Percentiles rank a stretch among this genome's conserved stretches.
Conservation (phyloP, 1,140 invertebrate genomes). For the Bombus haemorrhoidalis region DNA sequence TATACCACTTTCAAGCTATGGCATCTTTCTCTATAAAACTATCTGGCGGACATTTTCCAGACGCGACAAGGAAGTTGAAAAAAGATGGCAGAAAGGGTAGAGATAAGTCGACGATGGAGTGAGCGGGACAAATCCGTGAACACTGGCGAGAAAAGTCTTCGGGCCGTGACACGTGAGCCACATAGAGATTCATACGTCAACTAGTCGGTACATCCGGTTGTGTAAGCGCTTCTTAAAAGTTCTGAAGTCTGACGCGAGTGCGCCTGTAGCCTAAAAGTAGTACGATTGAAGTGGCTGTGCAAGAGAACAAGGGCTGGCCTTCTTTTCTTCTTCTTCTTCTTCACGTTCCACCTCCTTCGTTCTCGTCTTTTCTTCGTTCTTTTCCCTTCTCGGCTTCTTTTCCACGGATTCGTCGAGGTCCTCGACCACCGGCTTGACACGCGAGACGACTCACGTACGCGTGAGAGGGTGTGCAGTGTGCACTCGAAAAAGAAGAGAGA, state of each 20-base stretch:
- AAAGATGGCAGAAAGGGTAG: not conserved
- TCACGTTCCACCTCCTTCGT: not conserved
- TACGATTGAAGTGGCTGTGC: constrained; percentile 21
- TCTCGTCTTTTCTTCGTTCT: constrained; percentile 8
- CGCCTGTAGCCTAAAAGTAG: constrained; percentile 48
- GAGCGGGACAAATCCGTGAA: not conserved
- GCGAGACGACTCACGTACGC: constrained; percentile 51
- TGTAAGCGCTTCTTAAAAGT: constrained; percentile 59
- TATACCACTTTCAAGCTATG: not conserved
- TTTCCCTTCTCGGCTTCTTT: not conserved
- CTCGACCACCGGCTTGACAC: constrained; percentile 27
- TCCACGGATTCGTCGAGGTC: constrained; percentile 1
- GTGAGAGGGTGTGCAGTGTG: constrained; percentile 6
- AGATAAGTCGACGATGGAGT: not conserved
- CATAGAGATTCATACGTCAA: constrained; percentile 33
- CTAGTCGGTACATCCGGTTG: constrained; percentile 40
- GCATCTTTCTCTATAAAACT: not conserved
- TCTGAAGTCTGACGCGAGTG: constrained; percentile 51
- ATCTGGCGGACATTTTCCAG: not conserved
- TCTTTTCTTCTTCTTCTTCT: not conserved
- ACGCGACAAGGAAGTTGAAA: not conserved
- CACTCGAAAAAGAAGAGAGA: constrained; percentile 25
- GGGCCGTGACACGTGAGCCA: constrained; percentile 11
- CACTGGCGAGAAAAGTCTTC: not conserved
- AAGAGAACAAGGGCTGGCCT: constrained; percentile 10